A percentile compares a stretch with the other conserved stretches of the same genome.
Conservation (phyloP, 2,113 vertebrate genomes). For the Platysteira castanea region DNA sequence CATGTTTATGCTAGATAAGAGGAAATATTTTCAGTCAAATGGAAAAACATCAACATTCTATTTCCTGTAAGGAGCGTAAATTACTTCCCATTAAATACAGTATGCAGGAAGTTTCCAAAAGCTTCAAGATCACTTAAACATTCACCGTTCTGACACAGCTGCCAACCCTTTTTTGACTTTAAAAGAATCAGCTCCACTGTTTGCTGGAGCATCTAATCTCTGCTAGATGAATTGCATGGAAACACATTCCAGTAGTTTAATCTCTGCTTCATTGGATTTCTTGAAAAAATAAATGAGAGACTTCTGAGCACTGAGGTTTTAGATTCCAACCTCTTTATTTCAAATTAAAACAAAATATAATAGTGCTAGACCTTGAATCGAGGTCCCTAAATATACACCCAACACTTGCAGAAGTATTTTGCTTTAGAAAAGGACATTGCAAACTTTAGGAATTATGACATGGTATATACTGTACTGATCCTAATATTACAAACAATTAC, state of each 20-base stretch:
- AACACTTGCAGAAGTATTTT: neutral
- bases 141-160: neutral
- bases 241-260: neutral
- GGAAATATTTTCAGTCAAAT: slow-evolving; percentile 19
- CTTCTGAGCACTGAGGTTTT: neutral
- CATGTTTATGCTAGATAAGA: slow-evolving; percentile 21
- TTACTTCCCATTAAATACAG: neutral
- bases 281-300: neutral
- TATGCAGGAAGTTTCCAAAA: neutral
- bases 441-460: neutral
- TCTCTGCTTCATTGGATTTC: neutral
- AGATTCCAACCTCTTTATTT: neutral
- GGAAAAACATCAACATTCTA: neutral
- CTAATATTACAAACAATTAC: neutral
- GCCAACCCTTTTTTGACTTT: neutral
- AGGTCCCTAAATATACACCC: neutral
- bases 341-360: neutral
- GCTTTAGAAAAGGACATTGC: neutral
- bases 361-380: neutral
- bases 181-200: neutral
- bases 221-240: neutral
- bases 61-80: neutral
- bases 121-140: neutral
- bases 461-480: neutral
- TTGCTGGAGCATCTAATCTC: neutral